Evolutionary conservation across 2,113 vertebrate species (phyloP).

Genomic region (Hippotragus niger): DNA sequence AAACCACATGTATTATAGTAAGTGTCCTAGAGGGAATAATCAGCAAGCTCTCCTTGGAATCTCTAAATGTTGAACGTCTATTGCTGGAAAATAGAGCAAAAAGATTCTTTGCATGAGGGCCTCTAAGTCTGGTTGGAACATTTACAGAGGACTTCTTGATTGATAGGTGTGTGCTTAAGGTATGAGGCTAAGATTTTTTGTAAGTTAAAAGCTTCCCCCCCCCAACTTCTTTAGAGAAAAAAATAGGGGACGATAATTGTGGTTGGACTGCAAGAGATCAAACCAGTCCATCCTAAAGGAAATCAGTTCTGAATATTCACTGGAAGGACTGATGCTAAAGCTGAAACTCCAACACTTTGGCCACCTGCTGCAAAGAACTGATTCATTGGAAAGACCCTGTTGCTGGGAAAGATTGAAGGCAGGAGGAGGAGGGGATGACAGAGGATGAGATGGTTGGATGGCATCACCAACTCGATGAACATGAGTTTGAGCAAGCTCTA

Average conservation of each 20-base stretch:
- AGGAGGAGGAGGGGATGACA: not conserved
- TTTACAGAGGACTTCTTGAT: not conserved
- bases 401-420: not conserved
- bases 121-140: not conserved
- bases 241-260: accelerated
- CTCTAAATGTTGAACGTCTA: not conserved
- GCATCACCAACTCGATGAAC: not conserved
- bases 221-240: not conserved
- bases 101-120: not conserved
- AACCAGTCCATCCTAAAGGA: not conserved
- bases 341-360: not conserved
- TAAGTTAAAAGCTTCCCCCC: not conserved
- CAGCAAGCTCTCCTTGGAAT: not conserved
- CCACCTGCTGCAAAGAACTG: not conserved
- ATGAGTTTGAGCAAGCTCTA: not conserved
- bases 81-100: not conserved
- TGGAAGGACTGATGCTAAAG: not conserved
- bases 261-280: not conserved
- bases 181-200: not conserved
- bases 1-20: not conserved
- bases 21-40: not conserved
- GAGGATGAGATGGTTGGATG: not conserved
- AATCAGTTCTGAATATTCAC: not conserved
- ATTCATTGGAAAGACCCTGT: not conserved
- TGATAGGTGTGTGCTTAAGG: not conserved